Evolutionary conservation across 2,113 vertebrate species (phyloP), one percentile per base, ranked within the genome.

Genomic region (Elgaria multicarinata): DNA sequence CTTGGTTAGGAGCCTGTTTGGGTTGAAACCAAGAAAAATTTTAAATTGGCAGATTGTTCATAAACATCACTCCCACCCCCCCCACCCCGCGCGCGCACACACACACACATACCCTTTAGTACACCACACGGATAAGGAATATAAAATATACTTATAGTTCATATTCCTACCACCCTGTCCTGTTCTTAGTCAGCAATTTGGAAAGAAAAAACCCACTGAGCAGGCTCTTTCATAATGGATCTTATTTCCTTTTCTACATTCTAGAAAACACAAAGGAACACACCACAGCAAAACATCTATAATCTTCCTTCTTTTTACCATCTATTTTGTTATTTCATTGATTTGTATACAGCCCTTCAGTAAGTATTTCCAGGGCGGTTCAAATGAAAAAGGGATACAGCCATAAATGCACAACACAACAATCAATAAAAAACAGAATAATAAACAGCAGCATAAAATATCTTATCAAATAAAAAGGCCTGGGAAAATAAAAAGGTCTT

Each of bases 1-100:
- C 95, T 97, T 97, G 96, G 97, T 96, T 91, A 90, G 86, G 82
- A 93, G 96, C 97, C 97, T 94, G 89, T 93, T 97, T 97, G 96
- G 96, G 96, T 91, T 92, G 89, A 93, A 96, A 96, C 96, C 97
- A 97, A 97, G 95, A 96, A 94, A 96, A 97, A 96, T 86, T 90
- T 92, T 92, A 93, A 94, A 91, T 89, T 94, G 95, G 94, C 96
- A 90, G 75, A 89, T 86, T 67, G 83, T 53, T 89, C 89, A 91
- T 89, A 95, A 94, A 93, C 95, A 95, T 66, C 91, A 89, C 58
- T 76, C 90, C 90, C 92, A 88, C n/a, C 44, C 67, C 94, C 58
- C 90, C 90, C 86, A 39, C 53, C 53, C 53, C 91, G 94, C 22
- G 36, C n/a, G n/a, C n/a, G n/a, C n/a, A n/a, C n/a, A n/a, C n/a